These are phyloP conservation scores for Hormiphora californensis DNA, from an alignment of 37 sponge, comb jelly and placozoan genomes.

Conservation along the genomic window DNA sequence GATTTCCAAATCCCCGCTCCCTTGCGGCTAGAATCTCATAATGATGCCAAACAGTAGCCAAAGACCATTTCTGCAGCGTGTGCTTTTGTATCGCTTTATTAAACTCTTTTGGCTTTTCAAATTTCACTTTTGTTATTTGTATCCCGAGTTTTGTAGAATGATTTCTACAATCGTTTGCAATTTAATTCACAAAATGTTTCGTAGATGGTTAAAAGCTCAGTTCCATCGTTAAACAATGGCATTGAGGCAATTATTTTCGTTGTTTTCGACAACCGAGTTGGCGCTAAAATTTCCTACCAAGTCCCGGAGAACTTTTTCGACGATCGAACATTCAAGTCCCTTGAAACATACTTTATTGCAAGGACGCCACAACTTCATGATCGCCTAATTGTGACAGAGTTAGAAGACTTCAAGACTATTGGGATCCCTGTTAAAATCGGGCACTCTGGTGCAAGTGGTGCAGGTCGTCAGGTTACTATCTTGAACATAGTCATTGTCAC, in stretches of 20 bases:
- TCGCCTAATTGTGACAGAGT: background rate
- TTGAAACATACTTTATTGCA: slow-evolving; percentile 22
- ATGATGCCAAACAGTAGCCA: too few relatives aligned
- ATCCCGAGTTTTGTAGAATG: background rate
- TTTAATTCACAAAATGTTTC: background rate
- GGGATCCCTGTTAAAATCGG: slow-evolving; percentile 23
- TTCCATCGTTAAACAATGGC: background rate
- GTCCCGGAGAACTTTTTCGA: background rate
- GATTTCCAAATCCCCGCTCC: background rate
- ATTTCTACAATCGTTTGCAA: background rate
- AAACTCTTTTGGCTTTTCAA: background rate
- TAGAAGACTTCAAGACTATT: slow-evolving; percentile 1
- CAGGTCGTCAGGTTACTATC: background rate
- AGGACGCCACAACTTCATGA: slow-evolving; percentile 25
- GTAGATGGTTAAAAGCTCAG: slow-evolving; percentile 11
- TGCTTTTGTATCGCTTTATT: too few relatives aligned
- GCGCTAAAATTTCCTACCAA: slow-evolving; percentile 31
- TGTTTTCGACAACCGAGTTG: slow-evolving; percentile 42
- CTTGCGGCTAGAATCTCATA: background rate
- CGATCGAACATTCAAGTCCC: background rate
- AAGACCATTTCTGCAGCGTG: too few relatives aligned
- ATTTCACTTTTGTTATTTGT: background rate
- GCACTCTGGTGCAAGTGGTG: background rate
- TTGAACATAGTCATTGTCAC: slow-evolving; percentile 35
- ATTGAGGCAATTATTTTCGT: slow-evolving; percentile 31